Conservation (phyloP, 2,888 invertebrate genomes). For the Hemaris fuciformis region DNA sequence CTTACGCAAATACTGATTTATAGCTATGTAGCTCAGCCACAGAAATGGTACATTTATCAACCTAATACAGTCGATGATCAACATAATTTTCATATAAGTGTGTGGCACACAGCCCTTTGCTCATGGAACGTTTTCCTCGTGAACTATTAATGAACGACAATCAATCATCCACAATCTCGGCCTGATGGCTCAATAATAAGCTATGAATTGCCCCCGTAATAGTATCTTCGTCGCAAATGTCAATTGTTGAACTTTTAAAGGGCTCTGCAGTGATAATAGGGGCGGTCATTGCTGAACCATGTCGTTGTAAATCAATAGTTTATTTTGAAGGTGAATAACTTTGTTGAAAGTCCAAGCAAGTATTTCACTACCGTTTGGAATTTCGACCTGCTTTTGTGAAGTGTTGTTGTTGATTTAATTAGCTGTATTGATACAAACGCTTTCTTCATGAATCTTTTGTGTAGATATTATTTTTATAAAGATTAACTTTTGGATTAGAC, state of each 20-base stretch:
- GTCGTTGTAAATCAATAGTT: constrained; percentile 64
- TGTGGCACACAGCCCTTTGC: constrained; percentile 22
- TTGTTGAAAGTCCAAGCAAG: constrained; percentile 54
- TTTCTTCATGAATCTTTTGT: background rate
- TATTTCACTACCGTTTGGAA: constrained; percentile 1
- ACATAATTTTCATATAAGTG: constrained; percentile 31
- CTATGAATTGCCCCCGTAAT: constrained; percentile 52
- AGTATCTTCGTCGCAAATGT: constrained; percentile 66
- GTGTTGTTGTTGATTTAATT: background rate
- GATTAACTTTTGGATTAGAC: background rate
- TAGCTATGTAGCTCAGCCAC: background rate
- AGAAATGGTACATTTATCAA: background rate
- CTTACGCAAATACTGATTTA: background rate
- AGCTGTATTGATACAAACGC: background rate
- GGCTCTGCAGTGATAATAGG: constrained; percentile 55
- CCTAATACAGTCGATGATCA: constrained; percentile 22
- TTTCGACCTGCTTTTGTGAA: background rate
- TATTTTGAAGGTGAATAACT: constrained; percentile 58
- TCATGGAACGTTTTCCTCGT: constrained; percentile 20
- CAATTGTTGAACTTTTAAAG: constrained; percentile 73
- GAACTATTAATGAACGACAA: constrained; percentile 32
- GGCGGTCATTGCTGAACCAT: constrained; percentile 57
- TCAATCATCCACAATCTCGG: constrained; percentile 38
- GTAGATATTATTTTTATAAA: background rate
- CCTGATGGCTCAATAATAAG: constrained; percentile 49